Base-by-base conservation (phyloP, 2,888 invertebrate species). In the Cryptosula pallasiana region DNA sequence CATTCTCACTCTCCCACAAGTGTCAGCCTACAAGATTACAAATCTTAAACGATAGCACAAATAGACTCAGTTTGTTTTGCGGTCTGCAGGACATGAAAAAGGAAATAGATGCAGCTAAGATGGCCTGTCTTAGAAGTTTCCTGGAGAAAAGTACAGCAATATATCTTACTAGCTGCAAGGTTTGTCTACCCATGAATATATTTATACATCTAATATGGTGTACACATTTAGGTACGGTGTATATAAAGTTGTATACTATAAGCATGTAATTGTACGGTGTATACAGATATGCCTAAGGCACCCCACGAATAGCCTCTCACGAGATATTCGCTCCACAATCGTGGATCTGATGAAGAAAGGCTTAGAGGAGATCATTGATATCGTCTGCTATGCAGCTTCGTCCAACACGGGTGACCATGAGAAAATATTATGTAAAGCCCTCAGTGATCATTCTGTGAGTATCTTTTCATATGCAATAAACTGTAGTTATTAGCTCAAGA, bases 81-180 rank as follows among this genome's bases (percentile, higher is more conserved):
- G n/a, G n/a, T n/a, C n/a, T 45, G 5, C 80, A 88, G 84, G 88
- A 88, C 77, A 75, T 88, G 74, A 87, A 87, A 78, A 96, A 96
- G 86, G 98, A 98, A 85, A 89, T 95, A 79, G 88, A 97, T 78
- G 88, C 94, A 80, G 95, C 98, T 20, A 97, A 98, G 88, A 96
- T 99, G 90, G 92, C 93, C 13, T 94, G 95, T 32, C 97, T 98
- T 0, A 89, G 98, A 77, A 93, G 95, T 80, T 93, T 97, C 74
- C 88, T 98, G 27, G 97, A 98, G 86, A 89, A 95, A 76, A 95
- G 96, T 71, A 97, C 98, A 35, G 93, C 96, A 88, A 92, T 99
- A 90, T 89, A 99, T 69, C 89, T 99, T 73, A 96, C 96, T 55
- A 94, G 98, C 45, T 96, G 96, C 77, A 99, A 98, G 89, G 93